Base-by-base conservation (phyloP, 2,797 vertebrate genomes). In the Acanthurus lineatus region DNA sequence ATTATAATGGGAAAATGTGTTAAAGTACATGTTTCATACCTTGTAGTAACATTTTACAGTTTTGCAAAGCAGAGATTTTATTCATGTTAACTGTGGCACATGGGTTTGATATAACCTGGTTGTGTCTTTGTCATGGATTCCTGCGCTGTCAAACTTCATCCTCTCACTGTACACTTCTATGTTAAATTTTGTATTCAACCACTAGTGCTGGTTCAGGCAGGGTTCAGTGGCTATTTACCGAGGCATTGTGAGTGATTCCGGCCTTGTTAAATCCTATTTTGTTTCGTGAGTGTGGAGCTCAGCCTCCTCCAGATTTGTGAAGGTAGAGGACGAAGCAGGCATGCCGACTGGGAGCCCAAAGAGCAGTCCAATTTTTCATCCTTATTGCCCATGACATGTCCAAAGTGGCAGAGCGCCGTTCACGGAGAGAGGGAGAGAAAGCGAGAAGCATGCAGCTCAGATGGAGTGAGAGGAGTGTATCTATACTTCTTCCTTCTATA, bases 301-400 rank as follows among this genome's bases (percentile, higher is more conserved):
- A 84, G 94, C 77, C 83, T 96, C 91, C 93, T 93, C 91, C 89
- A 44, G 92, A 94, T 85, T 51, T 68, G 91, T 81, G 88, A 93
- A 82, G 89, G 91, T 89, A 53, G 45, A 94, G 87, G 91, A 91
- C 79, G 74, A 77, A 85, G 81, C 81, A 83, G 74, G 82, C 86
- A 65, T 75, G 88, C 88, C n/a, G 91, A 89, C 91, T 60, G 57
- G 87, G 75, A 94, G 83, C 79, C 88, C 78, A 70, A 92, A 86
- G 89, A 93, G 82, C 85, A 64, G 77, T 86, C 91, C 95, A 96
- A 97, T 98, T 97, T 97, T 96, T 99, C 97, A 96, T 96, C 94
- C 91, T 97, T 97, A 97, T 97, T 97, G 91, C 69, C 84, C 79
- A 76, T 97, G 96, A 97, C 94, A 91, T 94, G 95, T 96, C 95